phyloP scores from a whole-genome alignment of 2,888 invertebrate species.

The Rhagium mordax region DNA sequence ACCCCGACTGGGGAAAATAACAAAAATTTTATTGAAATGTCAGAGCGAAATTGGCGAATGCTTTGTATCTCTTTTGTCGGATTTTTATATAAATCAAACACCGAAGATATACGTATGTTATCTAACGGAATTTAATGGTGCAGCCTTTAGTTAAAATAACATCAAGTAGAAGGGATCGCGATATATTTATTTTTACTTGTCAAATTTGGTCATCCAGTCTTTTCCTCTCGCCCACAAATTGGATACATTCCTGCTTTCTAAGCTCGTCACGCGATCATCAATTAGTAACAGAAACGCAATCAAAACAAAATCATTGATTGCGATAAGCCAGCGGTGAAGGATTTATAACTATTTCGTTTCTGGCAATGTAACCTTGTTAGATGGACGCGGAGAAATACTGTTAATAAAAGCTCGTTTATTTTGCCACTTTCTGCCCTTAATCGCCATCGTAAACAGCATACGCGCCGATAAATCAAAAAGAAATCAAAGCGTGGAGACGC shows the following conservation, averaged over 20 bases:
- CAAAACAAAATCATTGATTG: too few relatives aligned
- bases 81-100: conserved; percentile 29
- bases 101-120: conserved; percentile 20
- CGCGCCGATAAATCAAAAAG: neutral
- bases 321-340: too few relatives aligned
- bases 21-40: conserved; percentile 32
- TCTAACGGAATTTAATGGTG: conserved; percentile 28
- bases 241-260: too few relatives aligned
- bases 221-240: too few relatives aligned
- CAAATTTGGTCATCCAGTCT: too few relatives aligned
- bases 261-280: too few relatives aligned
- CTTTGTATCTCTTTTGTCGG: conserved; percentile 31
- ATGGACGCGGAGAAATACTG: neutral
- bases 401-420: neutral
- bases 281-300: too few relatives aligned
- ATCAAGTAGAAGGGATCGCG: too few relatives aligned
- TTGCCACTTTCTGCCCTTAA: conserved; percentile 2
- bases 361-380: neutral
- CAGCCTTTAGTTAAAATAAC: conserved; percentile 21
- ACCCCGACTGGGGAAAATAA: conserved; percentile 21
- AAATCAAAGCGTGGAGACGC: conserved; percentile 4
- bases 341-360: too few relatives aligned
- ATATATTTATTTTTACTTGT: too few relatives aligned
- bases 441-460: neutral
- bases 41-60: conserved; percentile 29